phyloP scores from a whole-genome alignment of 1,140 invertebrate species.

The Callitettix versicolor region DNA sequence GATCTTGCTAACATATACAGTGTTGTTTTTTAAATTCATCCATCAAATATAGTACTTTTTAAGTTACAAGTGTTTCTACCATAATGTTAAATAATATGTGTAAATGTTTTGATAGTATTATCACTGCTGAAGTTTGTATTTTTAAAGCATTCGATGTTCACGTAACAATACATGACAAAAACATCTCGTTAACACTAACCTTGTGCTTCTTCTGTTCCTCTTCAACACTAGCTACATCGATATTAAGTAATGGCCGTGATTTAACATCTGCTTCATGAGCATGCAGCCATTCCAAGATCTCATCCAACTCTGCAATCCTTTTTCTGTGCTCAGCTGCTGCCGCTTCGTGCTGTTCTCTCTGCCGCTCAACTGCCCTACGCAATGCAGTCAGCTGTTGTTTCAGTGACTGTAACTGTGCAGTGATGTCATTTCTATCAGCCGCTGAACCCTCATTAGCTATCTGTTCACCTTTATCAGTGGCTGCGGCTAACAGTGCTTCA shows the following conservation, averaged over 20 bases:
- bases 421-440: constrained; percentile 75
- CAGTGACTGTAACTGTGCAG: constrained; percentile 72
- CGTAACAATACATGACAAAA: too few species aligned
- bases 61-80: too few species aligned
- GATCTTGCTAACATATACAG: too few species aligned
- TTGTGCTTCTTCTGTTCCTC: constrained; percentile 71
- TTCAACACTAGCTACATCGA: constrained; percentile 68
- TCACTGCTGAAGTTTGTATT: too few species aligned
- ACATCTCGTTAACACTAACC: too few species aligned
- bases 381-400: constrained; percentile 58
- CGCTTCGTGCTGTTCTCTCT: constrained; percentile 74
- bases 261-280: constrained; percentile 72
- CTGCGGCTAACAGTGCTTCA: constrained; percentile 73
- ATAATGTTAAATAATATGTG: too few species aligned
- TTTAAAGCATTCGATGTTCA: too few species aligned
- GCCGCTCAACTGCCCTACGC: constrained; percentile 68
- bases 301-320: constrained; percentile 65
- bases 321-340: constrained; percentile 79
- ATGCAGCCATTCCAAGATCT: constrained; percentile 73
- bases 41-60: too few species aligned
- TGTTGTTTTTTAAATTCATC: too few species aligned
- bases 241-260: constrained; percentile 66
- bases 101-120: too few species aligned
- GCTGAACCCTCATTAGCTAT: constrained; percentile 79
- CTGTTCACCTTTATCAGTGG: constrained; percentile 82